phyloP scores from a whole-genome alignment of 2,113 vertebrate species.

The Egretta garzetta region DNA sequence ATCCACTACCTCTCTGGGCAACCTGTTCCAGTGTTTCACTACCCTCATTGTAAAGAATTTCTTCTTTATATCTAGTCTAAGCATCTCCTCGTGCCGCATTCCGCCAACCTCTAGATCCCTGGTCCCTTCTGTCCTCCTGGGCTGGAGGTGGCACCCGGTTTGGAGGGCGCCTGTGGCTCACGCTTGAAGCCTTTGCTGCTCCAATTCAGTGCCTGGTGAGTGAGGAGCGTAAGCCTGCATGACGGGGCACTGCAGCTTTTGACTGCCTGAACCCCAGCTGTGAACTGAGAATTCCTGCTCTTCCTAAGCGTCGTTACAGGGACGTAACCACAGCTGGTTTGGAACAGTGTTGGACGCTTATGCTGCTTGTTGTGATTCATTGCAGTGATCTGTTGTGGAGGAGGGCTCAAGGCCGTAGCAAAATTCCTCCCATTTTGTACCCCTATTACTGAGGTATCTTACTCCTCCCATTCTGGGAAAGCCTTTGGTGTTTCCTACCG shows the following conservation, averaged over 20 bases:
- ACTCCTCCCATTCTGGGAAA: neutral
- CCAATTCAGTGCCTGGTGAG: neutral
- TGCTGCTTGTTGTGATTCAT: neutral
- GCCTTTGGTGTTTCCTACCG: neutral
- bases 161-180: neutral
- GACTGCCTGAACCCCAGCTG: neutral
- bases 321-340: neutral
- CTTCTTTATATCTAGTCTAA: neutral
- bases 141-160: neutral
- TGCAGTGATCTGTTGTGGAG: neutral
- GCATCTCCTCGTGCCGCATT: neutral
- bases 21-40: too few species aligned
- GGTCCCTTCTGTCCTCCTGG: neutral
- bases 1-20: too few species aligned
- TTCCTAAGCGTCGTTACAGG: neutral
- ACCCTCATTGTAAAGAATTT: too few species aligned
- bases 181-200: neutral
- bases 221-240: accelerated
- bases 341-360: neutral
- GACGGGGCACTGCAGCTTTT: neutral
- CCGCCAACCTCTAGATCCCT: neutral
- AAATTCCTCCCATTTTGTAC: neutral
- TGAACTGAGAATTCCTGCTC: neutral
- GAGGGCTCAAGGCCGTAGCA: neutral
- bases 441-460: neutral